Conservation (phyloP, 1,140 invertebrate species). For the Micrasema longulum region DNA sequence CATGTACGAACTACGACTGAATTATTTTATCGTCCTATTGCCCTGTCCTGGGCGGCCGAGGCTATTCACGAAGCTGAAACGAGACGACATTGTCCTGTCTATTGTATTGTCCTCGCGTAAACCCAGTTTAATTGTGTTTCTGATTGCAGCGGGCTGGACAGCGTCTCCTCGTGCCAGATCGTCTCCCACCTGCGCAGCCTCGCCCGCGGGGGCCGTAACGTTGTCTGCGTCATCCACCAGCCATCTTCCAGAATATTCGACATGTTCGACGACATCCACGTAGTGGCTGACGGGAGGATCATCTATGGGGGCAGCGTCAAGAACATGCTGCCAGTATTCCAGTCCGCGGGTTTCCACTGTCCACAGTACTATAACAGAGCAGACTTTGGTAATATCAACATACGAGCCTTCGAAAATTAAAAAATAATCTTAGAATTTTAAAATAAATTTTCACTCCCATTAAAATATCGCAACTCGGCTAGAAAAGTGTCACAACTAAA, state of each 20-base stretch:
- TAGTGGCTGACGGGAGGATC: conserved; percentile 70
- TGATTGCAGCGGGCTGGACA: conserved; percentile 80
- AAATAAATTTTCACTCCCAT: too few relatives aligned
- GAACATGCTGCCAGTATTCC: conserved; percentile 67
- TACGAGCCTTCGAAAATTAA: too few relatives aligned
- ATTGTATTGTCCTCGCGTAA: too few relatives aligned
- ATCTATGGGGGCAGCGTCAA: conserved; percentile 71
- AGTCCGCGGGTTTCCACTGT: conserved; percentile 68
- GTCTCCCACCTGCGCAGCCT: conserved; percentile 76
- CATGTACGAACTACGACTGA: too few relatives aligned
- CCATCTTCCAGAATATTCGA: conserved; percentile 87
- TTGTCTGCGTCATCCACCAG: conserved; percentile 91
- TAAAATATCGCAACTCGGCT: too few relatives aligned
- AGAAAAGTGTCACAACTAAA: too few relatives aligned
- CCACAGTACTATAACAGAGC: conserved; percentile 78
- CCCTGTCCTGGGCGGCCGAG: too few relatives aligned
- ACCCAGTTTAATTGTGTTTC: too few relatives aligned
- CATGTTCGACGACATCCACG: conserved; percentile 74
- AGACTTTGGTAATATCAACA: conserved; percentile 74
- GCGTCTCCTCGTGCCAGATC: conserved; percentile 77
- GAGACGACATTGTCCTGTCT: too few relatives aligned
- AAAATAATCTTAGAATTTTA: too few relatives aligned
- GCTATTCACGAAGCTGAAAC: too few relatives aligned
- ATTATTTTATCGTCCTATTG: too few relatives aligned
- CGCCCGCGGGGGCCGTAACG: conserved; percentile 79